These are phyloP conservation scores for Drosophila incognita DNA, from an alignment of 2,888 invertebrate species.

Conservation along the genomic window DNA sequence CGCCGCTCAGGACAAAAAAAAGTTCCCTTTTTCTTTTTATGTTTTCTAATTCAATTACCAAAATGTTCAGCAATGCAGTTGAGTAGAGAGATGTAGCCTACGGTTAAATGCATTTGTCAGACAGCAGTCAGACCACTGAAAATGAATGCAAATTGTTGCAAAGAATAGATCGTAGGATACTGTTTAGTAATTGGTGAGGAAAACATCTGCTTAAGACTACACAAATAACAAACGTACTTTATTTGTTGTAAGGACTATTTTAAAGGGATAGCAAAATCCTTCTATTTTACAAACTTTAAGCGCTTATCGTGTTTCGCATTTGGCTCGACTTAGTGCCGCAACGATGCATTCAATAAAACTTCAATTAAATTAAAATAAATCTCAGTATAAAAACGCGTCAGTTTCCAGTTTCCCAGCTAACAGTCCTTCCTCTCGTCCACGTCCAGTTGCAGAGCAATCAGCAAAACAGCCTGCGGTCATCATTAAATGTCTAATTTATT, in stretches of 20 bases:
- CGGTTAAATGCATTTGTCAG: conserved; percentile 17
- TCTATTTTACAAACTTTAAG: not conserved
- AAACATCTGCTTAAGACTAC: not conserved
- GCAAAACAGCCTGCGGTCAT: conserved; percentile 76
- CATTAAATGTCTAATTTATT: conserved; percentile 81
- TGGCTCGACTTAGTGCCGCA: conserved; percentile 42
- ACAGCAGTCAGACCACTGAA: conserved; percentile 26
- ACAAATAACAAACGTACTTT: not conserved
- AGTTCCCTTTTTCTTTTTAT: conserved; percentile 33
- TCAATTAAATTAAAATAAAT: conserved; percentile 80
- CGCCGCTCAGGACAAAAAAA: conserved; percentile 1
- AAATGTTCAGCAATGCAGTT: conserved; percentile 37
- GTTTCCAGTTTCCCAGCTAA: conserved; percentile 9
- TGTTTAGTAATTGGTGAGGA: not conserved
- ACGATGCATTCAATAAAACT: conserved; percentile 67
- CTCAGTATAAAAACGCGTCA: conserved; percentile 64
- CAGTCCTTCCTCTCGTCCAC: not conserved
- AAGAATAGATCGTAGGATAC: not conserved
- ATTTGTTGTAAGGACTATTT: not conserved
- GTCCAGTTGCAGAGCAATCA: conserved; percentile 68
- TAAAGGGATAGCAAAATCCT: not conserved
- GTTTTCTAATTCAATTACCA: conserved; percentile 72
- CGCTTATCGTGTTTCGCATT: not conserved
- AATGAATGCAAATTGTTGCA: conserved; percentile 19
- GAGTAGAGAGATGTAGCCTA: not conserved